A percentile compares a stretch with the other conserved stretches of the same genome.
These are phyloP conservation scores for Heliconius hewitsoni DNA, from an alignment of 1,140 invertebrate genomes.

Conservation along the genomic window DNA sequence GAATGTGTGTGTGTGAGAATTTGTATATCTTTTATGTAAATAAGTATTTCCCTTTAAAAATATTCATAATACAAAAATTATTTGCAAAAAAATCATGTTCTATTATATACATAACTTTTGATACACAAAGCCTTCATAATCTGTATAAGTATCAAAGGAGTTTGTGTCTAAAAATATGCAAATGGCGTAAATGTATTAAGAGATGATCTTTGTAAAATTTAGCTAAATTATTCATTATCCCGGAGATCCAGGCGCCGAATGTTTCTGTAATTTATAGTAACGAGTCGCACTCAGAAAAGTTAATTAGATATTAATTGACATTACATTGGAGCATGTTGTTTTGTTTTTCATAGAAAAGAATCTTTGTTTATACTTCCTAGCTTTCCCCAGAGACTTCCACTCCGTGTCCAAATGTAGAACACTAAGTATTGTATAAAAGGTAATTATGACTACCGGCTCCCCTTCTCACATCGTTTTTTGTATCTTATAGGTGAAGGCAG, in stretches of 20 bases:
- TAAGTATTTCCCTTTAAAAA: neutral
- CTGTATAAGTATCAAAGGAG: constrained; percentile 3
- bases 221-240: neutral
- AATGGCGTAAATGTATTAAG: neutral
- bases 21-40: no score
- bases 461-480: no score
- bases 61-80: neutral
- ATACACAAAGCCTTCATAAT: neutral
- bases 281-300: neutral
- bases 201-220: constrained; percentile 3
- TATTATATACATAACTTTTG: neutral
- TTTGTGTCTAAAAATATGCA: neutral
- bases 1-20: no score
- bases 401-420: no score
- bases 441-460: no score
- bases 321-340: no score
- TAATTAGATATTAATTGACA: no score
- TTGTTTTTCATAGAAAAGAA: no score
- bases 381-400: no score
- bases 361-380: no score
- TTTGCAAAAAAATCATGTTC: neutral
- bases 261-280: neutral
- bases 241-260: neutral
- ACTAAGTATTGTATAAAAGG: no score
- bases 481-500: no score